These are phyloP conservation scores for Pungitius pungitius DNA, from an alignment of 2,113 vertebrate species.

Conservation along the genomic window DNA sequence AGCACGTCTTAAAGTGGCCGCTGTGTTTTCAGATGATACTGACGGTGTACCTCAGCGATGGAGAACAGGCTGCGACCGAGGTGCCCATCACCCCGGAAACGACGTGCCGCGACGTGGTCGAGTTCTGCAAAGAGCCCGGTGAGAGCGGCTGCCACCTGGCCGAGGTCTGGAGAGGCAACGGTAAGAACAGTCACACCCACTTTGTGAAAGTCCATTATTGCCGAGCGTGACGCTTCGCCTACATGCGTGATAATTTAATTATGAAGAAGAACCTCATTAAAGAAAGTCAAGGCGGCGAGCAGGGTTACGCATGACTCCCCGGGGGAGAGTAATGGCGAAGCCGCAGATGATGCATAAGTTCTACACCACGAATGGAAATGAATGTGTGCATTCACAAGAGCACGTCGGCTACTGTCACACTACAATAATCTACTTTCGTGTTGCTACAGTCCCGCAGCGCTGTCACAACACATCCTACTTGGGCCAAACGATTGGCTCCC, in stretches of 20 bases:
- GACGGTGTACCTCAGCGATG: slow-evolving; percentile 98
- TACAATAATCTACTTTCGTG: not conserved
- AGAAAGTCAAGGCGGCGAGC: not conserved
- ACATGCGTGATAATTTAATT: slow-evolving; percentile 19
- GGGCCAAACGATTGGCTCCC: slow-evolving; percentile 25
- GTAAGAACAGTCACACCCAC: slow-evolving; percentile 75
- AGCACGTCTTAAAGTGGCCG: not conserved
- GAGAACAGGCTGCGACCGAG: slow-evolving; percentile 94
- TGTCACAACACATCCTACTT: slow-evolving; percentile 62
- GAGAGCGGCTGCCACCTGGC: slow-evolving; percentile 97
- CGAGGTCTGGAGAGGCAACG: slow-evolving; percentile 97
- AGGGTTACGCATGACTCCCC: not conserved
- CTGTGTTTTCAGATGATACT: slow-evolving; percentile 89
- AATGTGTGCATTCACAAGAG: not conserved
- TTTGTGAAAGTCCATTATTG: slow-evolving; percentile 24
- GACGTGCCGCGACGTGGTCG: slow-evolving; percentile 95
- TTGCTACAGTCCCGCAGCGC: slow-evolving; percentile 31
- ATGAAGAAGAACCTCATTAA: slow-evolving; percentile 18
- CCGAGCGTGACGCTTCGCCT: slow-evolving; percentile 29
- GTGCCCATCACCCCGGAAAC: slow-evolving; percentile 99
- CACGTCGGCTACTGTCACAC: not conserved
- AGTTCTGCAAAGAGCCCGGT: slow-evolving; percentile 98
- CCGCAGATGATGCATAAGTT: not conserved
- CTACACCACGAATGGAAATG: not conserved
- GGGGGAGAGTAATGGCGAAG: not conserved